Evolutionary conservation across 2,113 vertebrate genomes (phyloP).

Genomic region (Spermophilus dauricus): DNA sequence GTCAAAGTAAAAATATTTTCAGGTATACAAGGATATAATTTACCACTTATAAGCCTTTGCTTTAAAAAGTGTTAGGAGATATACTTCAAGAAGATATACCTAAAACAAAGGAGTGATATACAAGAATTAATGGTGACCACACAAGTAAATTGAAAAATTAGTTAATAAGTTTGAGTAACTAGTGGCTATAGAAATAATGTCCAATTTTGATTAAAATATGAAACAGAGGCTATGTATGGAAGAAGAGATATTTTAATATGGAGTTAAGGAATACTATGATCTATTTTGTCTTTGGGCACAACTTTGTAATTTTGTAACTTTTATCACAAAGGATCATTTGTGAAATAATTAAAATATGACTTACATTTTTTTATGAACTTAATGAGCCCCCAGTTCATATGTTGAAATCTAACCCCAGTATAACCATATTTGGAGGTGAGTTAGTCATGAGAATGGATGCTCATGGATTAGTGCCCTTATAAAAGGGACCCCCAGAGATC

Average conservation of each 20-base stretch:
- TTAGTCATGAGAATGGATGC: neutral
- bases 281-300: conserved; percentile 26
- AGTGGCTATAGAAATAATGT: neutral
- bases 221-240: neutral
- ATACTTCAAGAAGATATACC: neutral
- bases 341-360: conserved; percentile 15
- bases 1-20: neutral
- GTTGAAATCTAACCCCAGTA: neutral
- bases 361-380: neutral
- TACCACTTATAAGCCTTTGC: neutral
- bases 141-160: neutral
- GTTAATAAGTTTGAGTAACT: neutral
- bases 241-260: neutral
- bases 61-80: neutral
- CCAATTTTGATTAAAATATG: neutral
- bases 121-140: neutral
- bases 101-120: neutral
- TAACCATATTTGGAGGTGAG: neutral
- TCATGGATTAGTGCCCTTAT: neutral
- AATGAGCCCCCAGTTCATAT: neutral
- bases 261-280: neutral
- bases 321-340: neutral
- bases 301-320: conserved; percentile 16
- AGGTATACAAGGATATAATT: neutral
- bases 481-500: neutral